Conservation (phyloP, 1,140 invertebrate species). For the Akabosia matsudoensis region DNA sequence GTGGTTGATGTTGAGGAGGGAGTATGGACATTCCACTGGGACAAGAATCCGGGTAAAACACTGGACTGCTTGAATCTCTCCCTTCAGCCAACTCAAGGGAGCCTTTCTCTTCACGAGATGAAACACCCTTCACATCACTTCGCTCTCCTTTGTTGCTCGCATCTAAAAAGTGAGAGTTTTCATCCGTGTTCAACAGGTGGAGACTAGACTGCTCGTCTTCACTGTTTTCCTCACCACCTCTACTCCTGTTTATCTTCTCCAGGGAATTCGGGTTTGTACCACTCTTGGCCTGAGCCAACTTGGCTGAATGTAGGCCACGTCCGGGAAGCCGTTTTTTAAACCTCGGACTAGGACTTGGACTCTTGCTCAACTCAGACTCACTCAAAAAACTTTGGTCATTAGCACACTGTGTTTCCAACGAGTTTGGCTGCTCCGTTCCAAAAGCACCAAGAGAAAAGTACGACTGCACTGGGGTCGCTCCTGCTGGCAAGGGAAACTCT, state of each 20-base stretch:
- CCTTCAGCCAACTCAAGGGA: no score
- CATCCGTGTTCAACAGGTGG: constrained; percentile 14
- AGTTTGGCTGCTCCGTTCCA: constrained; percentile 13
- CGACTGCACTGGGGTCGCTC: background rate
- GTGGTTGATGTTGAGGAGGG: constrained; percentile 10
- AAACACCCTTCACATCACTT: background rate
- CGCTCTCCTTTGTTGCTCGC: background rate
- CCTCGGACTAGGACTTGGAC: constrained; percentile 14
- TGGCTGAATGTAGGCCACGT: background rate
- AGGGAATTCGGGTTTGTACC: background rate
- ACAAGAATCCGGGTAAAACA: constrained; percentile 5
- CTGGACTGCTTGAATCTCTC: background rate
- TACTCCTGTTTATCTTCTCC: background rate
- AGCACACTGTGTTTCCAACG: constrained; percentile 4
- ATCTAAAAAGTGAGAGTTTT: background rate
- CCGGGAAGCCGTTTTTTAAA: background rate
- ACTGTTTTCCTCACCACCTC: background rate
- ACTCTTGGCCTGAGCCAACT: no score
- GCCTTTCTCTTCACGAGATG: background rate
- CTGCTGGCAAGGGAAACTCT: background rate
- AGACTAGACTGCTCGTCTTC: background rate
- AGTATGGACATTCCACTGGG: constrained; percentile 10
- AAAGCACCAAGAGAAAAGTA: background rate
- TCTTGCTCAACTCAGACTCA: constrained; percentile 5
- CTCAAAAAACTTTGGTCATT: constrained; percentile 9